These are phyloP conservation scores for Suncus etruscus DNA, from an alignment of 2,113 vertebrate genomes.

Conservation along the genomic window DNA sequence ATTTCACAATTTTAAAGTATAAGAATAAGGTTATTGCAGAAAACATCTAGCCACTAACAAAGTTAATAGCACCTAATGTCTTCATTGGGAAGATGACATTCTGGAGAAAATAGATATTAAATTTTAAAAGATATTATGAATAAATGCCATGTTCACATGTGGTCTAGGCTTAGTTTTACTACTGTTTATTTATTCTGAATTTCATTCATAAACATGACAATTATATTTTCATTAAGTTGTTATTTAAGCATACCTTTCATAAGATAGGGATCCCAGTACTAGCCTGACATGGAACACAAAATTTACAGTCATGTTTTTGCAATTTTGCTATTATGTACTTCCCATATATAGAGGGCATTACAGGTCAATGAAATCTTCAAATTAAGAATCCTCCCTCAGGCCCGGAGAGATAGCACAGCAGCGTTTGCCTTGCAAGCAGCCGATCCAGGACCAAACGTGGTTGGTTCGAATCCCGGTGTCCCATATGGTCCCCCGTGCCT, in stretches of 20 bases:
- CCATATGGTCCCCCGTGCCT: no score
- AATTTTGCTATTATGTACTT: neutral
- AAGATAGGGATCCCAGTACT: neutral
- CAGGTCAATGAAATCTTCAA: neutral
- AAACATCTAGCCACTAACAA: neutral
- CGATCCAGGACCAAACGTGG: no score
- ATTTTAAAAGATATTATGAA: neutral
- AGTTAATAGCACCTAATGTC: neutral
- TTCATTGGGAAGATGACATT: neutral
- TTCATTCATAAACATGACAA: neutral
- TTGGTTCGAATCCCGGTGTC: no score
- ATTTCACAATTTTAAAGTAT: constrained; percentile 1
- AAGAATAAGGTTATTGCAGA: neutral
- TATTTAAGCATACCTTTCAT: neutral
- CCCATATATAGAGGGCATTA: neutral
- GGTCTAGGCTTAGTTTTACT: neutral
- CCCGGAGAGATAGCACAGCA: no score
- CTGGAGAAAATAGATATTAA: neutral
- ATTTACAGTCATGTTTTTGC: neutral
- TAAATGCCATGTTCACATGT: neutral
- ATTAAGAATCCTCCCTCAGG: accelerated
- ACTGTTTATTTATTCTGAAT: neutral
- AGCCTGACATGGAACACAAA: neutral
- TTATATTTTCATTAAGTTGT: neutral
- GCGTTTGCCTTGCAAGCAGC: no score